Evolutionary conservation across 2,797 vertebrate species (phyloP).

Genomic region (Perodicticus potto): DNA sequence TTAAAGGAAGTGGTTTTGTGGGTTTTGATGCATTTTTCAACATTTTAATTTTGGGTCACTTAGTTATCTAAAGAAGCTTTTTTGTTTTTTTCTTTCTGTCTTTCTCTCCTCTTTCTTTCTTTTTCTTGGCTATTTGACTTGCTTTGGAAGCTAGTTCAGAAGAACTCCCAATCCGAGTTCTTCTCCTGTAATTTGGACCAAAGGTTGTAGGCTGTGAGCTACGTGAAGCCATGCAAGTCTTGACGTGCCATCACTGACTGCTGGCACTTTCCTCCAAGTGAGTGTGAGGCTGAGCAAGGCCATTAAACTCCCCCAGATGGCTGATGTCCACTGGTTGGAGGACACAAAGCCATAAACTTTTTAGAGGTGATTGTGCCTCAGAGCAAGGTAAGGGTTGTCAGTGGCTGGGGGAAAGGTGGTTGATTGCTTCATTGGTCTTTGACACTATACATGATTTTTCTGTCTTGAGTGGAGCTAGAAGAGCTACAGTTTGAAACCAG

Average conservation of each 20-base stretch:
- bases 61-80: background rate
- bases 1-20: conserved; percentile 82
- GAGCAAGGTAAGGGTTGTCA: background rate
- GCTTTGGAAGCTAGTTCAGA: conserved; percentile 12
- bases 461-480: background rate
- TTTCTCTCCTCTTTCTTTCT: background rate
- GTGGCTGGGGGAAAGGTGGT: background rate
- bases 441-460: background rate
- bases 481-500: conserved; percentile 2
- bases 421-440: conserved; percentile 4
- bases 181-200: background rate
- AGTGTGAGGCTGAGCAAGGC: background rate
- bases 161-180: background rate
- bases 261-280: background rate
- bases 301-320: background rate
- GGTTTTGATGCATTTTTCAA: conserved; percentile 51
- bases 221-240: accelerated
- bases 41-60: background rate
- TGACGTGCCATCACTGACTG: background rate
- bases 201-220: background rate
- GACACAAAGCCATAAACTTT: background rate
- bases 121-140: background rate
- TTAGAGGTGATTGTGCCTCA: conserved; percentile 10
- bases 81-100: background rate
- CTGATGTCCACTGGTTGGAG: background rate